phyloP scores from a whole-genome alignment of 2,797 vertebrate species.

The Mareca penelope region DNA sequence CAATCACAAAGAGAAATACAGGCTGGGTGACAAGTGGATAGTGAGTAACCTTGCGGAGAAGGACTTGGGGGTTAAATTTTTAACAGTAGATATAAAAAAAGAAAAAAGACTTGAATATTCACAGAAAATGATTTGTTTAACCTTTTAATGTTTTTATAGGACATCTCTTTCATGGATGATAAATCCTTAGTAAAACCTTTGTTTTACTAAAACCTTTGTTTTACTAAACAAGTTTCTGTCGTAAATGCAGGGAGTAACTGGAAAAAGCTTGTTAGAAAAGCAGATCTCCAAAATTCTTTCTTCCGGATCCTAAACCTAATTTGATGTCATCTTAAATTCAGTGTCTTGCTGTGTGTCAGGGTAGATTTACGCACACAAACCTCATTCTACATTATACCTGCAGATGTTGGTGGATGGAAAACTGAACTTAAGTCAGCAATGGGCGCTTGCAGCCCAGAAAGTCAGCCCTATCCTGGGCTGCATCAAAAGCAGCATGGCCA shows the following conservation, averaged over 20 bases:
- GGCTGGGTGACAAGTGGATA: too few relatives aligned
- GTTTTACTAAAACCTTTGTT: too few relatives aligned
- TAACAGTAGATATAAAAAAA: background rate
- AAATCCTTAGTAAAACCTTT: background rate
- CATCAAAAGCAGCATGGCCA: too few relatives aligned
- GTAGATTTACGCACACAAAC: accelerated
- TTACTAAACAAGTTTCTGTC: background rate
- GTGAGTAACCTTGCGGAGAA: too few relatives aligned
- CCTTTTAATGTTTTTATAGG: background rate
- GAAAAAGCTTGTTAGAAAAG: background rate
- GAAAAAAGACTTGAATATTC: background rate
- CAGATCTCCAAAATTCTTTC: background rate
- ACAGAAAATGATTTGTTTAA: background rate
- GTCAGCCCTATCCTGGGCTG: too few relatives aligned
- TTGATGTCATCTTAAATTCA: background rate
- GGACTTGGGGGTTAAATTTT: background rate
- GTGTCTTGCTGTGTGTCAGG: background rate
- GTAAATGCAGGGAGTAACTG: background rate
- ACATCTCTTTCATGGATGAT: background rate
- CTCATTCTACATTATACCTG: too few relatives aligned
- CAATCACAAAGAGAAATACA: too few relatives aligned
- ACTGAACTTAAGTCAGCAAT: too few relatives aligned
- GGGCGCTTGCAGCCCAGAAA: too few relatives aligned
- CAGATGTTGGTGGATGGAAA: too few relatives aligned
- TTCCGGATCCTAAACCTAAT: background rate